Evolutionary conservation across 2,113 vertebrate species (phyloP), one percentile per base, ranked within the genome.

Genomic region (Lepisosteus osseus): DNA sequence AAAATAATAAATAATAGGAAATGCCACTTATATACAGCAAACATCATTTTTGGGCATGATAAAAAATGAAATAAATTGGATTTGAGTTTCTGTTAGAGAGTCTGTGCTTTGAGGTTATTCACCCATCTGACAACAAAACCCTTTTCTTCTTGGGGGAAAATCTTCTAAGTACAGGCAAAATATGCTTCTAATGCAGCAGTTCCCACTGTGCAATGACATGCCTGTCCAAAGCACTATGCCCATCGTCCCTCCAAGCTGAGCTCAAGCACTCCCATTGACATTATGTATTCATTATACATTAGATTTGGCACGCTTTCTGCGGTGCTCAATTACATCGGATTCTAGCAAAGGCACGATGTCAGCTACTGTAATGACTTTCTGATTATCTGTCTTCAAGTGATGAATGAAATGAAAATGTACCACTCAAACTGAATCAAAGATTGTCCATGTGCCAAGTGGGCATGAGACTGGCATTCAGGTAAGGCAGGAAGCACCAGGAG

Each of bases 291-390:
- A 88, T 93, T 88, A 90, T 90, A 65, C 82, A 61, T 69, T 82
- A 68, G 89, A 89, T 92, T 92, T 93, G 89, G 89, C 88, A 87
- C 82, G 43, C 88, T 81, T 90, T 89, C 85, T 83, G 83, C 72
- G 92, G 92, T 91, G 92, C 92, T 98, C 95, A 96, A 96, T 98
- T 94, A 86, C 79, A 89, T 82, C 85, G 80, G 94, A 88, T 78
- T 86, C 87, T 79, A 93, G 85, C 88, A 88, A 90, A 88, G 86
- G 71, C 85, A 77, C 81, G 88, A 77, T 90, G 89, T 92, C 89
- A 91, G 86, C 88, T 82, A 84, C 90, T 82, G 85, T 92, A 92
- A 94, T 93, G 87, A 91, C 91, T 95, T 96, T 91, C 88, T 89
- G 87, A 91, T 94, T 90, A 86, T 94, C 86, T 94, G 82, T 93